Percentiles rank a stretch among this genome's conserved stretches.
These are phyloP conservation scores for Ailuropoda melanoleuca DNA, from an alignment of 2,113 vertebrate genomes.

Conservation along the genomic window DNA sequence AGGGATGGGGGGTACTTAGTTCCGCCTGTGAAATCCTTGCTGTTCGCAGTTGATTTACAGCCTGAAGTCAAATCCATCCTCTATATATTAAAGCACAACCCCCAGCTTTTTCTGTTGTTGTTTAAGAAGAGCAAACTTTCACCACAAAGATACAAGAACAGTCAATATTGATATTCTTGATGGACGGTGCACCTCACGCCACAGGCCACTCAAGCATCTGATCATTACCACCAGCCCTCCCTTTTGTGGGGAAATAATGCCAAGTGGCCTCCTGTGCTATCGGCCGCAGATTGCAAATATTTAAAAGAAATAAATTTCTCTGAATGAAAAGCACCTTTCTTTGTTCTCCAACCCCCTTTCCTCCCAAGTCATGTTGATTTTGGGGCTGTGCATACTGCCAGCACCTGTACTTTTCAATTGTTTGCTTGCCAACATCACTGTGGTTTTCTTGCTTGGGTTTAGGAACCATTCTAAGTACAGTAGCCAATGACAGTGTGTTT, in stretches of 20 bases:
- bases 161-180: constrained; percentile 91
- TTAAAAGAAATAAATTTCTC: constrained; percentile 90
- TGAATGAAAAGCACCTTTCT: constrained; percentile 85
- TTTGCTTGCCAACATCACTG: constrained; percentile 84
- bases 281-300: constrained; percentile 89
- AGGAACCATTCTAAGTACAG: constrained; percentile 77
- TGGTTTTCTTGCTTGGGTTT: constrained; percentile 78
- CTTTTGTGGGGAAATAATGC: constrained; percentile 84
- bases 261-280: constrained; percentile 82
- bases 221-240: constrained; percentile 79
- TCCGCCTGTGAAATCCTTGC: constrained; percentile 37
- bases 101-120: constrained; percentile 31
- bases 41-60: constrained; percentile 55
- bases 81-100: constrained; percentile 74
- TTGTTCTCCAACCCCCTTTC: constrained; percentile 70
- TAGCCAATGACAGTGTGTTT: constrained; percentile 73
- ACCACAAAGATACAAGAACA: constrained; percentile 85
- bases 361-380: constrained; percentile 84
- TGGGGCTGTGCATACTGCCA: constrained; percentile 78
- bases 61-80: constrained; percentile 65
- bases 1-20: not conserved
- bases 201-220: constrained; percentile 83
- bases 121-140: constrained; percentile 82
- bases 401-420: constrained; percentile 88
- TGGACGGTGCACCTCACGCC: constrained; percentile 80